Evolutionary conservation across 2,888 invertebrate genomes (phyloP), one percentile per base, ranked within the genome.

Genomic region (Drosophila buzzatii): DNA sequence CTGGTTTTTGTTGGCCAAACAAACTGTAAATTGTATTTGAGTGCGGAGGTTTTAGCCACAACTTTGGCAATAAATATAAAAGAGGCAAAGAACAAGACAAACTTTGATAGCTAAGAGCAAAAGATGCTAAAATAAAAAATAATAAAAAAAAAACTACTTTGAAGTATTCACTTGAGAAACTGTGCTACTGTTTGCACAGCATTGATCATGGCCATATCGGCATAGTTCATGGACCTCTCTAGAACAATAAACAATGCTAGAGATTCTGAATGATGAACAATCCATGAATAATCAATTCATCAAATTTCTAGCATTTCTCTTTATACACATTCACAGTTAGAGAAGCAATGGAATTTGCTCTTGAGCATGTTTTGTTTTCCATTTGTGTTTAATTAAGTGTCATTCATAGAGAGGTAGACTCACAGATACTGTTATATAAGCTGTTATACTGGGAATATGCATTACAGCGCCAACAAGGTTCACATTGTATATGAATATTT

Each of bases 171-270:
- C 61, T 76, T 73, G 10, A 23, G 18, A 45, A 62, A 33, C 52
- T 61, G 49, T 76, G 59, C 64, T 62, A 62, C 76, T 72, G 64
- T 67, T 52, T 61, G 20, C 31, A 39, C 42, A 18, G 60, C 41
- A 72, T 49, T 49, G 56, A 52, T 53, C 42, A 56, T 45, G 39
- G 39, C 33, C 18, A 70, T 23, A 37, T 16, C 1, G 52, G 0
- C 1, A 51, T 35, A 14, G 76, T 61, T 76, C 76, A 76, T n/a
- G 20, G 52, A 76, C 71, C 71, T 61, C 49, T 35, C 33, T 41
- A 10, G 9, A 51, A 66, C 41, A 52, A 70, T 44, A 75, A 70
- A 62, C 70, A 61, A 39, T 56, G 68, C 53, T 20, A 27, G 6
- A 27, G 53, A 70, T 49, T 57, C 42, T 44, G 10, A 12, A 58